Conservation (phyloP, 2,797 vertebrate species). For the Rhinogobio ventralis region DNA sequence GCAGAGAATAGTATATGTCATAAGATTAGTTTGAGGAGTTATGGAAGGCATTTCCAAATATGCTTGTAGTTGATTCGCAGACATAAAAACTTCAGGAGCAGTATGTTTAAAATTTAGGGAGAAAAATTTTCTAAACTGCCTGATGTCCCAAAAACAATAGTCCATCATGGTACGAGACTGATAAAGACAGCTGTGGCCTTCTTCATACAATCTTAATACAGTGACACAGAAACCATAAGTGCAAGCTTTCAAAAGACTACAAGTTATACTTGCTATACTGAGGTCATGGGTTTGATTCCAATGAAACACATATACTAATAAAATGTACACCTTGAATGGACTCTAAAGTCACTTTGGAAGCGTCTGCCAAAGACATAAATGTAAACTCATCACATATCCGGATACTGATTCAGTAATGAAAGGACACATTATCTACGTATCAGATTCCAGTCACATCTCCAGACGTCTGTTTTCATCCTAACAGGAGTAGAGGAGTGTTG, state of each 20-base stretch:
- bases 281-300: neutral
- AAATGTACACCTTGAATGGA: neutral
- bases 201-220: neutral
- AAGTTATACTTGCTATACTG: neutral
- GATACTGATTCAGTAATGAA: neutral
- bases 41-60: neutral
- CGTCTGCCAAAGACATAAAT: neutral
- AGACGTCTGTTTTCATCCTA: neutral
- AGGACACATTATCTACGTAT: slow-evolving; percentile 17
- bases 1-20: neutral
- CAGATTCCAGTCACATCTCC: slow-evolving; percentile 7
- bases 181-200: neutral
- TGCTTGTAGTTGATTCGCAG: neutral
- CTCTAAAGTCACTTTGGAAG: neutral
- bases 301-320: neutral
- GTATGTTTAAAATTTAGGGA: neutral
- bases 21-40: neutral
- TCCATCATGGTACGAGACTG: neutral
- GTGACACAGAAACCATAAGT: neutral
- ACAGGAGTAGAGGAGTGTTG: neutral
- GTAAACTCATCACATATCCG: slow-evolving; percentile 8
- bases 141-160: neutral
- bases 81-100: neutral
- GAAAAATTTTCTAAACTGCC: neutral
- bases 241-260: neutral